Evolutionary conservation across 2,888 invertebrate species (phyloP).

Genomic region (Aromia moschata): DNA sequence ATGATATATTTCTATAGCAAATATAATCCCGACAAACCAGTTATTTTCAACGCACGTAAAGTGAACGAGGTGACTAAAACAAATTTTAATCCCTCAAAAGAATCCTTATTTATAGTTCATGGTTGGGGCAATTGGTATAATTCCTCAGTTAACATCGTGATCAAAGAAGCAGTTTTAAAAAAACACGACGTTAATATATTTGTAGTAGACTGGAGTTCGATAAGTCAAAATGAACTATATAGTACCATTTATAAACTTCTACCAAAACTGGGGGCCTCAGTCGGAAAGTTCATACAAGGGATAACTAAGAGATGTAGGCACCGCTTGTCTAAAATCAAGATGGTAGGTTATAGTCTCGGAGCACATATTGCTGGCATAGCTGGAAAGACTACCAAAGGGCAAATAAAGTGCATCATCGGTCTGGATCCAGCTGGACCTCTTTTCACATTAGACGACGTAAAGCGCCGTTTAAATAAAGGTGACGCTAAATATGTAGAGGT

Average conservation of each 20-base stretch:
- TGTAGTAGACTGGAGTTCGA: slow-evolving; percentile 42
- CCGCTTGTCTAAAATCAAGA: slow-evolving; percentile 36
- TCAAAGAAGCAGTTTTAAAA: slow-evolving; percentile 45
- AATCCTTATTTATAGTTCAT: slow-evolving; percentile 52
- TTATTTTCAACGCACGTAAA: neutral
- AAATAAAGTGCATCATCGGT: neutral
- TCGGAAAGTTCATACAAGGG: neutral
- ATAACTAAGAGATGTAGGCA: slow-evolving; percentile 35
- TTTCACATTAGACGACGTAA: neutral
- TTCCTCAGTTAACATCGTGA: slow-evolving; percentile 42
- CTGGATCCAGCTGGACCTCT: neutral
- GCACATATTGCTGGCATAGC: neutral
- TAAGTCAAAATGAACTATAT: neutral
- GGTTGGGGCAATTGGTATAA: slow-evolving; percentile 52
- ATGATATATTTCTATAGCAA: slow-evolving; percentile 35
- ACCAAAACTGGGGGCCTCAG: neutral
- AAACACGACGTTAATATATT: slow-evolving; percentile 53
- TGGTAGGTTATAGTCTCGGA: slow-evolving; percentile 47
- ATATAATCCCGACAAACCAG: neutral
- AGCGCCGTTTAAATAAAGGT: slow-evolving; percentile 37
- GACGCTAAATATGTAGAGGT: neutral
- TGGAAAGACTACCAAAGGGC: neutral
- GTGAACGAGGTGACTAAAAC: neutral
- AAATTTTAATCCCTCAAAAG: slow-evolving; percentile 10
- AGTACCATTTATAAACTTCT: neutral